Conservation (phyloP, 1,140 invertebrate species). For the Temnothorax curvispinosus region DNA sequence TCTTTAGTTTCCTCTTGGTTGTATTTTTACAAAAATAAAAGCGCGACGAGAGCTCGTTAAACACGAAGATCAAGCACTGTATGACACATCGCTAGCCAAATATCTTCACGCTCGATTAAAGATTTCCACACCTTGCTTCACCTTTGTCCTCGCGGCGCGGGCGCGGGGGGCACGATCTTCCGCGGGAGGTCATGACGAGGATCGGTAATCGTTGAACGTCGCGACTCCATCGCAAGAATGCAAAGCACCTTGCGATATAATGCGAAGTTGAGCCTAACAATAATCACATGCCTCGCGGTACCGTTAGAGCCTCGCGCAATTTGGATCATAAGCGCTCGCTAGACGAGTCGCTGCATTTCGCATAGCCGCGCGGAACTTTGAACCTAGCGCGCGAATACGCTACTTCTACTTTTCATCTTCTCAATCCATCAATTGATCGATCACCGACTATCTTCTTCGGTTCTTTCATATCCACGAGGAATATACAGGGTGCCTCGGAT, state of each 20-base stretch:
- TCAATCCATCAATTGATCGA: constrained; percentile 24
- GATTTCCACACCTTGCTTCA: constrained; percentile 41
- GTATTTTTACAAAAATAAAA: neutral
- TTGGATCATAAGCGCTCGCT: constrained; percentile 48
- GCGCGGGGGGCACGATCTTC: neutral
- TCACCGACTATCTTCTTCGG: neutral
- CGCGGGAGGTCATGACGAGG: constrained; percentile 12
- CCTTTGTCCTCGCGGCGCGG: constrained; percentile 12
- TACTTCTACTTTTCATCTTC: neutral
- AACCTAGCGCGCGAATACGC: neutral
- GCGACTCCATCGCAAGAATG: constrained; percentile 2
- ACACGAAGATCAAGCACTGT: neutral
- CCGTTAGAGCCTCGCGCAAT: constrained; percentile 61
- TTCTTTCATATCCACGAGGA: neutral
- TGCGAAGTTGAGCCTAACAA: constrained; percentile 25
- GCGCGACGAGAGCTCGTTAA: neutral
- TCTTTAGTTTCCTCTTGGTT: neutral
- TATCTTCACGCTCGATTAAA: constrained; percentile 48
- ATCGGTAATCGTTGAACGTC: constrained; percentile 18
- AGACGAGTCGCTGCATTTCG: constrained; percentile 16
- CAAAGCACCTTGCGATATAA: constrained; percentile 57
- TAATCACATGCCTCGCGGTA: constrained; percentile 60
- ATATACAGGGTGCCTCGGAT: constrained; percentile 6
- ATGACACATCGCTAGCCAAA: neutral
- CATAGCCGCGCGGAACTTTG: constrained; percentile 17